phyloP scores from a whole-genome alignment of 2,113 vertebrate species.

The Tragelaphus strepsiceros region DNA sequence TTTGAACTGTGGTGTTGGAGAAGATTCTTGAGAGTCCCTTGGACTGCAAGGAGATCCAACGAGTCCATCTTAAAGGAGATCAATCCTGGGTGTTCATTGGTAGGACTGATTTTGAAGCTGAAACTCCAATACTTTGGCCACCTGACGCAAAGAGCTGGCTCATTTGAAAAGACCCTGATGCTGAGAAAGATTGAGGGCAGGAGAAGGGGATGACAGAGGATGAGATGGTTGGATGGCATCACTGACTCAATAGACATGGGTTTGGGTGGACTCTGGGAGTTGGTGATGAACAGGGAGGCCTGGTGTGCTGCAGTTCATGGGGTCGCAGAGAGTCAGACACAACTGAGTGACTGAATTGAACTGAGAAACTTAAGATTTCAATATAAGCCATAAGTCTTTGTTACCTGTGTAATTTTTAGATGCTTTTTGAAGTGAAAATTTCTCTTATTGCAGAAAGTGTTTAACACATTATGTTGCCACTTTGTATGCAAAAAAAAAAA shows the following conservation, averaged over 20 bases:
- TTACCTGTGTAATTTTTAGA: background rate
- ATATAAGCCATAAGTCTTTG: background rate
- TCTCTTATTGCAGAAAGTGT: background rate
- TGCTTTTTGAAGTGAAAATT: background rate
- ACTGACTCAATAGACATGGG: background rate
- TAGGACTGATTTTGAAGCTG: background rate
- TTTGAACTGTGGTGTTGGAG: background rate
- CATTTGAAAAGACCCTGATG: background rate
- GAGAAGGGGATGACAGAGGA: background rate
- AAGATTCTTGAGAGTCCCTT: background rate
- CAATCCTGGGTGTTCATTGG: background rate
- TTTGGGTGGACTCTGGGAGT: background rate
- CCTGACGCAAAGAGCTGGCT: background rate
- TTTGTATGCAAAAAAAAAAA: background rate
- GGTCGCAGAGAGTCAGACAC: background rate
- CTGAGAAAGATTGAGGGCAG: background rate
- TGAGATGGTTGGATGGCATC: background rate
- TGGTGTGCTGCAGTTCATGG: background rate
- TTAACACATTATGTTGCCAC: background rate
- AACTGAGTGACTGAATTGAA: background rate
- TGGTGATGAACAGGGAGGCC: background rate
- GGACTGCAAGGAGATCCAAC: background rate
- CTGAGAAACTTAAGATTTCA: background rate
- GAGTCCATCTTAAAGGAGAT: background rate
- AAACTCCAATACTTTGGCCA: background rate